Conservation (phyloP, 53 echinoderm and acorn worm species). For the Paracentrotus lividus region DNA sequence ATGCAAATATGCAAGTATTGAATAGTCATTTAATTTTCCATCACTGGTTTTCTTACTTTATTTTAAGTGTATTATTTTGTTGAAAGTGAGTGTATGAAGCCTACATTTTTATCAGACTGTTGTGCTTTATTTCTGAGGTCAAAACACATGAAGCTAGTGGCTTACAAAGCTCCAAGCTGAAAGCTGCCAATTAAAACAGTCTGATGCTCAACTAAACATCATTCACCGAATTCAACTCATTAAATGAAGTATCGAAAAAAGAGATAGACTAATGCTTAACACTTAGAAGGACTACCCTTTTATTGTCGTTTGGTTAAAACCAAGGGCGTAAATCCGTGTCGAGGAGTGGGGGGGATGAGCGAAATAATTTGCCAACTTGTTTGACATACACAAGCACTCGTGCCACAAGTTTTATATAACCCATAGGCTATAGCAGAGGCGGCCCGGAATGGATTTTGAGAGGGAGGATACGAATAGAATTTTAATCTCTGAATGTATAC, state of each 20-base stretch:
- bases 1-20: too few species aligned
- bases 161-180: constrained; percentile 45
- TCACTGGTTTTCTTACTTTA: not conserved
- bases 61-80: not conserved
- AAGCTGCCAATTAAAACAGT: constrained; percentile 69
- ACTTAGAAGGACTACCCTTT: constrained; percentile 66
- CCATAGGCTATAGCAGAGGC: too few species aligned
- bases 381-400: too few species aligned
- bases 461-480: too few species aligned
- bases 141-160: constrained; percentile 12
- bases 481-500: too few species aligned
- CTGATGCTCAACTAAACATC: constrained; percentile 58
- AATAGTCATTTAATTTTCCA: not conserved
- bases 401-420: too few species aligned
- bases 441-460: too few species aligned
- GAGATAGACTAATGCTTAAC: constrained; percentile 45
- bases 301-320: constrained; percentile 68
- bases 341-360: too few species aligned
- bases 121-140: not conserved
- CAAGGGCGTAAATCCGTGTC: too few species aligned
- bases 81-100: not conserved
- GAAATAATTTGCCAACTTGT: too few species aligned
- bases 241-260: constrained; percentile 34
- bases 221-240: constrained; percentile 29
- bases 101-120: not conserved